Conservation (phyloP, 2,113 vertebrate genomes). For the Nothocercus nigrocapillus region DNA sequence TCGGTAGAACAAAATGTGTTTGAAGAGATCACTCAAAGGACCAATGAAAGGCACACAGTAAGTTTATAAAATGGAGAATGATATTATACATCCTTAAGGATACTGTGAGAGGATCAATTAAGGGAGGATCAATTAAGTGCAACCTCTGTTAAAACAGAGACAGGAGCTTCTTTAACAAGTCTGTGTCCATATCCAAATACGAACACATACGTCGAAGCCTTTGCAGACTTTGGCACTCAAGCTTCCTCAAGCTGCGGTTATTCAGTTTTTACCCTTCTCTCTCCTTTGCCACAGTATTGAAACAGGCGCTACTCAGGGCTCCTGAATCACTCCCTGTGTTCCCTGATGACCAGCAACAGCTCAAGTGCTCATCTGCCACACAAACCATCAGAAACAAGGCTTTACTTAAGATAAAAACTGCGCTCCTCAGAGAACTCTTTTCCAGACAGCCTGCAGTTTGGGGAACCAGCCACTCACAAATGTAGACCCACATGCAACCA, state of each 20-base stretch:
- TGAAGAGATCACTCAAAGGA: background rate
- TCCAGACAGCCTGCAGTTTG: background rate
- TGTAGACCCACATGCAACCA: background rate
- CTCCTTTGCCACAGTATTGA: background rate
- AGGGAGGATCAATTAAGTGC: background rate
- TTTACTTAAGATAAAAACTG: background rate
- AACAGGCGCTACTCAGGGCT: accelerated
- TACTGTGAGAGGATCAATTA: background rate
- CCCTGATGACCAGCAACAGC: background rate
- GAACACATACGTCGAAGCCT: background rate
- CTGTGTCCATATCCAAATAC: background rate
- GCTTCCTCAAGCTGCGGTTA: background rate
- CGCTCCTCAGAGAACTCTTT: background rate
- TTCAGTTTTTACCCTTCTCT: background rate
- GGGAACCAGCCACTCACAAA: background rate
- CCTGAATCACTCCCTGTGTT: background rate
- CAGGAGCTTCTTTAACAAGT: background rate
- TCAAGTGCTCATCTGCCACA: background rate
- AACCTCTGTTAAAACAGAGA: background rate
- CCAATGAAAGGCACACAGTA: background rate
- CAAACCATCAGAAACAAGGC: background rate
- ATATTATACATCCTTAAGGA: background rate
- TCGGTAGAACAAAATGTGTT: background rate
- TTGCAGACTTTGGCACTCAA: background rate
- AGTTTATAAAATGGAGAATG: background rate